phyloP scores from a whole-genome alignment of 2,113 vertebrate species.

The Nycticorax nycticorax region DNA sequence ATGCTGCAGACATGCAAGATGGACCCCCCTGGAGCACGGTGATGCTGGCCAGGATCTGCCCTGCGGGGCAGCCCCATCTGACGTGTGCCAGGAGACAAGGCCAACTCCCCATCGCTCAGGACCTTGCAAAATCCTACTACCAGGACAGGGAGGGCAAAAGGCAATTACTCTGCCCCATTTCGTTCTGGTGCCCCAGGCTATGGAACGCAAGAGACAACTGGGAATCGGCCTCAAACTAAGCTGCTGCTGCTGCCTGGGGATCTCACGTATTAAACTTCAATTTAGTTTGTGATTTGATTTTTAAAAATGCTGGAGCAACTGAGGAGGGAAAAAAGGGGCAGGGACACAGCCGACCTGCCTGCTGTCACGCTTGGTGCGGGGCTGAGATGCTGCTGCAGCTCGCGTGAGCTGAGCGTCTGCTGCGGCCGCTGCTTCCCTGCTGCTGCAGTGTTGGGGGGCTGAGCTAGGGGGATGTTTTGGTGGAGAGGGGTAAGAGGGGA shows the following conservation, averaged over 20 bases:
- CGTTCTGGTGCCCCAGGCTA: background rate
- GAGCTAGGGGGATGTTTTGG: background rate
- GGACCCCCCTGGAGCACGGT: background rate
- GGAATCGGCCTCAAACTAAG: background rate
- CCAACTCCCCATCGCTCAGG: background rate
- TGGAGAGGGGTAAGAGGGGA: background rate
- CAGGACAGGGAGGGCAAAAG: background rate
- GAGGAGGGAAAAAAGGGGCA: background rate
- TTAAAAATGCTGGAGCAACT: background rate
- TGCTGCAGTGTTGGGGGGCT: background rate
- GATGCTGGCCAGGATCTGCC: background rate
- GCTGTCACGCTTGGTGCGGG: background rate
- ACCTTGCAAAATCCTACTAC: background rate
- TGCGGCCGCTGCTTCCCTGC: accelerated
- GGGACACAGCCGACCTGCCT: background rate
- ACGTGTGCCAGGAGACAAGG: background rate
- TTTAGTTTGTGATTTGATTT: background rate
- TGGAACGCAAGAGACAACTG: background rate
- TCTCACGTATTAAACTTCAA: background rate
- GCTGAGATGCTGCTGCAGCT: background rate
- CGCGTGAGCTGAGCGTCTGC: background rate
- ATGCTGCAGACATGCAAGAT: background rate
- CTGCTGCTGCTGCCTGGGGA: background rate
- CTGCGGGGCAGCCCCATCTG: background rate
- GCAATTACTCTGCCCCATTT: background rate